Conservation (phyloP, 2,113 vertebrate genomes). For the Emberiza fucata region DNA sequence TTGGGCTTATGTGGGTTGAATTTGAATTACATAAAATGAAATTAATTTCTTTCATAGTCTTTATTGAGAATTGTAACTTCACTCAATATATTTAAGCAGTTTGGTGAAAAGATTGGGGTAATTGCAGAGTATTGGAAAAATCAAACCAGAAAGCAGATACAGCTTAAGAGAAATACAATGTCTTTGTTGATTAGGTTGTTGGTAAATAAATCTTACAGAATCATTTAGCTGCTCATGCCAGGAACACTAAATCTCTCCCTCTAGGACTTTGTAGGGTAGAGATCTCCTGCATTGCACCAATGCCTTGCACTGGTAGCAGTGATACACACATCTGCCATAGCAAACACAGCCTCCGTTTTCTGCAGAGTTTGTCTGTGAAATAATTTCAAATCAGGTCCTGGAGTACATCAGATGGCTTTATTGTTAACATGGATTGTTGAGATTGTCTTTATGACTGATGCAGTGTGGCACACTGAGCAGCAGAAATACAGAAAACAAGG, state of each 20-base stretch:
- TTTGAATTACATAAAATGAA: conserved; percentile 8
- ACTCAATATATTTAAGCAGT: background rate
- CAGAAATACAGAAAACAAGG: background rate
- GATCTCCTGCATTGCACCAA: background rate
- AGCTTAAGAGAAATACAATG: background rate
- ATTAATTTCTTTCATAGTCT: background rate
- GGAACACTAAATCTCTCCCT: background rate
- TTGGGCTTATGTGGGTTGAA: background rate
- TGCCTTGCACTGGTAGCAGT: background rate
- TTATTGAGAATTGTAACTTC: background rate
- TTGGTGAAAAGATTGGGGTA: background rate
- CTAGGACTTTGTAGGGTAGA: background rate
- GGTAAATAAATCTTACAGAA: background rate
- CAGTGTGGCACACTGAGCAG: background rate
- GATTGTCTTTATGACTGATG: background rate
- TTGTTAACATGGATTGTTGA: background rate
- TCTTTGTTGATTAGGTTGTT: background rate
- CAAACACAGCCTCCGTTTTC: background rate
- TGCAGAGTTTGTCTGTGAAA: background rate
- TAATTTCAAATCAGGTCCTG: background rate
- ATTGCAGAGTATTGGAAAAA: background rate
- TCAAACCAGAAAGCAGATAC: background rate
- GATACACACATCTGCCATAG: background rate
- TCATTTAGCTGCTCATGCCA: background rate
- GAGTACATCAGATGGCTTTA: rapidly evolving